These are phyloP conservation scores for Equus przewalskii DNA, from an alignment of 2,113 vertebrate species.

Conservation along the genomic window DNA sequence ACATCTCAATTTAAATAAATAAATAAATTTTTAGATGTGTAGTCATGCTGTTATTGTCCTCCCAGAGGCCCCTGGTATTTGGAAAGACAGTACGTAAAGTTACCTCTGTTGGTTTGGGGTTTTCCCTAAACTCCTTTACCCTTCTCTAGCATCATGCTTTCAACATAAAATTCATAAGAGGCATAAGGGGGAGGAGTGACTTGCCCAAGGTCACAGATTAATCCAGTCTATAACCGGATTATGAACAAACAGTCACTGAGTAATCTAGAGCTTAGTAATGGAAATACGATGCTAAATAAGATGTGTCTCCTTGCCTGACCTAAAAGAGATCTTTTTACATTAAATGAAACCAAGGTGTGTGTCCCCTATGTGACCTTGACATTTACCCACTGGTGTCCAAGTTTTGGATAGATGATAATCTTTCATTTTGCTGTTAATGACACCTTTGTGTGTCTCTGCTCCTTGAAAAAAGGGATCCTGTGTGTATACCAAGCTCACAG, in stretches of 20 bases:
- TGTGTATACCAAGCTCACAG: background rate
- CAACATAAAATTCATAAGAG: constrained; percentile 20
- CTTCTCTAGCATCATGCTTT: background rate
- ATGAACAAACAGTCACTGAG: background rate
- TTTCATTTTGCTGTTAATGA: constrained; percentile 24
- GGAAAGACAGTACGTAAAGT: background rate
- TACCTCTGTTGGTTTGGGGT: background rate
- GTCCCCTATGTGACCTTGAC: background rate
- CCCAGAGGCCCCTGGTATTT: background rate
- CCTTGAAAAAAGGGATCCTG: background rate
- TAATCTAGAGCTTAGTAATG: background rate
- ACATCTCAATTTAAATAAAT: background rate
- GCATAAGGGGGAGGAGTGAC: background rate
- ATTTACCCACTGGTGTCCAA: background rate
- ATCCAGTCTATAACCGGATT: background rate
- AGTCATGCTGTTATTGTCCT: background rate
- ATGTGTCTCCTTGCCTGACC: background rate
- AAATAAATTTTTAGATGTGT: background rate
- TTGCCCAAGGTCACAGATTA: constrained; percentile 3
- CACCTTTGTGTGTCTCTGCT: background rate
- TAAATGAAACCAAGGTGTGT: constrained; percentile 14
- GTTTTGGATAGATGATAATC: constrained; percentile 23
- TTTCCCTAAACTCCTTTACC: background rate
- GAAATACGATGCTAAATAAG: constrained; percentile 20
- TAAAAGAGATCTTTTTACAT: constrained; percentile 5